Conservation (phyloP, 1,140 invertebrate genomes). For the Camponotus floridanus region DNA sequence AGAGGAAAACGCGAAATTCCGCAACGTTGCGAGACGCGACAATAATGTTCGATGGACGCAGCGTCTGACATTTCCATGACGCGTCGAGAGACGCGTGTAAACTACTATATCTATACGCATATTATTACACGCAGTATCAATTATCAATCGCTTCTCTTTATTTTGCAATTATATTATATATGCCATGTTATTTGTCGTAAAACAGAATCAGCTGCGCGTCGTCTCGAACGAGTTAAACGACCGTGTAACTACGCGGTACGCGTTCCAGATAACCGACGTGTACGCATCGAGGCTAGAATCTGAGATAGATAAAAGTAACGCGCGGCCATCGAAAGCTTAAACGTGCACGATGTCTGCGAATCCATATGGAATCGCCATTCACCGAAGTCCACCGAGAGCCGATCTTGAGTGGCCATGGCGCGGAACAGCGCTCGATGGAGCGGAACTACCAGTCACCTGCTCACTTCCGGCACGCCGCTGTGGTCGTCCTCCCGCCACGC, state of each 20-base stretch:
- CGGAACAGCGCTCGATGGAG: conserved; percentile 86
- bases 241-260: not conserved
- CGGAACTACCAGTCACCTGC: conserved; percentile 86
- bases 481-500: conserved; percentile 71
- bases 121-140: not conserved
- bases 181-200: not conserved
- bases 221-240: not conserved
- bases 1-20: conserved; percentile 12
- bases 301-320: conserved; percentile 13
- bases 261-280: not conserved
- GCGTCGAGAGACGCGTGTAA: not conserved
- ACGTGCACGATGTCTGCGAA: conserved; percentile 63
- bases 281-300: not conserved
- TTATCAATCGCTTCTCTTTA: not conserved
- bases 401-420: conserved; percentile 85
- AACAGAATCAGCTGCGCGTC: not conserved
- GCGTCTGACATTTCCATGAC: not conserved
- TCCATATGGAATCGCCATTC: conserved; percentile 71
- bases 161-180: no score
- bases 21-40: not conserved
- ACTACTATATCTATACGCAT: no score
- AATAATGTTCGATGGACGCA: not conserved
- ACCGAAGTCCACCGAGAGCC: conserved; percentile 74
- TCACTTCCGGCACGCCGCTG: conserved; percentile 84
- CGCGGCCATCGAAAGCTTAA: conserved; percentile 48